Evolutionary conservation across 2,797 vertebrate species (phyloP), one percentile per base, ranked within the genome.

Genomic region (Chiloscyllium punctatum): DNA sequence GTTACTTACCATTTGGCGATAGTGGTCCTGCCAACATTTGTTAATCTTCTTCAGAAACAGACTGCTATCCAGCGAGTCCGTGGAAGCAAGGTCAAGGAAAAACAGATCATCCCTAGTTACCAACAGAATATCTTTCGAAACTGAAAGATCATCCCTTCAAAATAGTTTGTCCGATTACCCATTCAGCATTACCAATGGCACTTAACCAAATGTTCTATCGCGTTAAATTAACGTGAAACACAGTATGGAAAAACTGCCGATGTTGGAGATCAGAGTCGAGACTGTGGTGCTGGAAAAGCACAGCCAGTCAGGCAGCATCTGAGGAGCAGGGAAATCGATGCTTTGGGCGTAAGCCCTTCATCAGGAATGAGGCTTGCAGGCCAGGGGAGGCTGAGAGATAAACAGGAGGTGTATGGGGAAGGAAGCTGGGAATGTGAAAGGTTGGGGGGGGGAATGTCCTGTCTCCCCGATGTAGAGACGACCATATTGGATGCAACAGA

Each of bases 1-100:
- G 9, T 30, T 23, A 96, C 96, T 96, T 96, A 97, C 96, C 98
- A 98, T 98, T 97, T 98, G 98, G 97, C 97, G 97, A 97, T 98
- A 98, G 95, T 98, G 97, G 96, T 98, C 97, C 96, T 97, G 98
- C 98, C 98, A 98, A 96, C 98, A 98, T 77, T 96, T 97, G 96
- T 97, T 97, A 96, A 97, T 97, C 96, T 97, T 97, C 97, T 97
- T 98, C 96, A 98, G 96, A 96, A 98, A 98, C 95, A 99, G 98
- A 96, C 99, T 98, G 96, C 98, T 99, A 97, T 99, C 99, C 97
- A 99, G 97, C 96, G 98, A 98, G 97, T 99, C 99, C 98, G 98
- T 99, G 97, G 69, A 97, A 96, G 96, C 95, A 96, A 95, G 37
- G 96, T 97, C 97, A 97, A 97, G 96, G 96, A 96, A 96, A 27